A percentile compares a stretch with the other conserved stretches of the same genome.
These are phyloP conservation scores for Linyphia triangularis DNA, from an alignment of 2,888 invertebrate genomes.

Conservation along the genomic window DNA sequence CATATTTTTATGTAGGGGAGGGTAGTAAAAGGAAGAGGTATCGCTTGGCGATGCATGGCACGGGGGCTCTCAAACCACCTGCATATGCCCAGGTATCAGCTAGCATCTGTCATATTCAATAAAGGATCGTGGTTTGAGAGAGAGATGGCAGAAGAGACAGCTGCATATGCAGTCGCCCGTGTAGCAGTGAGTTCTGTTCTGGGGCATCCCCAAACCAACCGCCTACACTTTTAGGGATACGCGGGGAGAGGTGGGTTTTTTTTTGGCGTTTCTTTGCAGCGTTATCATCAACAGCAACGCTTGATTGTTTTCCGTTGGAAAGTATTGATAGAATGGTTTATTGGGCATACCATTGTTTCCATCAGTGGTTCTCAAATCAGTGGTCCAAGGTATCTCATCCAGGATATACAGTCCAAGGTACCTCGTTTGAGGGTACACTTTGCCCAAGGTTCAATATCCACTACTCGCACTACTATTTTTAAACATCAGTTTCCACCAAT, in stretches of 20 bases:
- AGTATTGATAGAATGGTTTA: no score
- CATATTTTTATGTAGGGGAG: no score
- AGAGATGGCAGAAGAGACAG: conserved; percentile 29
- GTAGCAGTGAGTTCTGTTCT: neutral
- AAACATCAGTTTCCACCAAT: no score
- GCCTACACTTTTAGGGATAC: conserved; percentile 8
- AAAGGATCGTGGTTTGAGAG: conserved; percentile 35
- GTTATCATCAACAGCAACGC: no score
- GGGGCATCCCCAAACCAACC: neutral
- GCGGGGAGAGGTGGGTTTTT: neutral
- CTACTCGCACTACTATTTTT: no score
- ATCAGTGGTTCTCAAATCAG: no score
- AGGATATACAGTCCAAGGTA: no score
- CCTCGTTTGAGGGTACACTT: no score
- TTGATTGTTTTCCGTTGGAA: no score
- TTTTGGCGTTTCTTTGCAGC: neutral
- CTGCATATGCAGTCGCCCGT: conserved; percentile 47
- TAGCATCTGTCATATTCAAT: conserved; percentile 70
- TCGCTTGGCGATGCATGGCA: neutral
- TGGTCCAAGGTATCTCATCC: no score
- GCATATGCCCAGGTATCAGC: conserved; percentile 62
- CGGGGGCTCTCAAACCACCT: conserved; percentile 29
- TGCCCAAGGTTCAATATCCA: no score
- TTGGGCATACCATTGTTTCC: no score
- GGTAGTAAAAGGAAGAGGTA: neutral